A percentile compares a stretch with the other conserved stretches of the same genome.
phyloP scores from a whole-genome alignment of 2,888 invertebrate genomes.

The Eristalis pertinax region DNA sequence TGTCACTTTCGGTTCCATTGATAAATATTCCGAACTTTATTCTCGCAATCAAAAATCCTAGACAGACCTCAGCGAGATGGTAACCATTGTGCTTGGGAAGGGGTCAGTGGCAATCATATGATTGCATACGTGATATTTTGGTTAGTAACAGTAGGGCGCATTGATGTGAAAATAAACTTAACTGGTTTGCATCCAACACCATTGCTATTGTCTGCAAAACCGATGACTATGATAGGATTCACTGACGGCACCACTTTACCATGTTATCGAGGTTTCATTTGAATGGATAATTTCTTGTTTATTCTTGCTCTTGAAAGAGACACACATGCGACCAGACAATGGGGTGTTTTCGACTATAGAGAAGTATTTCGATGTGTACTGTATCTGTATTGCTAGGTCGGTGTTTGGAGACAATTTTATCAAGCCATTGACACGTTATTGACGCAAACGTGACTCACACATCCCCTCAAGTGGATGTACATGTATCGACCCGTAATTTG shows the following conservation, averaged over 20 bases:
- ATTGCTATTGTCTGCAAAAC: slow-evolving; percentile 59
- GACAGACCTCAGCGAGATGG: slow-evolving; percentile 6
- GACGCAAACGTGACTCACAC: slow-evolving; percentile 41
- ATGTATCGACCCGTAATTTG: no score
- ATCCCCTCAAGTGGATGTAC: slow-evolving; percentile 25
- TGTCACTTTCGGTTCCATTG: slow-evolving; percentile 47
- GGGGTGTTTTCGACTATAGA: slow-evolving; percentile 1
- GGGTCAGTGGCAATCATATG: slow-evolving; percentile 60
- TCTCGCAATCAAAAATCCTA: slow-evolving; percentile 25
- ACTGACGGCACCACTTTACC: slow-evolving; percentile 68
- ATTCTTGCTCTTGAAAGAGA: slow-evolving; percentile 8
- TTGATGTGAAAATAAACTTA: slow-evolving; percentile 29
- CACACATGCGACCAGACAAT: slow-evolving; percentile 38
- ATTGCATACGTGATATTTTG: slow-evolving; percentile 56
- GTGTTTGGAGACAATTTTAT: slow-evolving; percentile 33
- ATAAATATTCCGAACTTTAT: slow-evolving; percentile 54
- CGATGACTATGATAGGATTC: slow-evolving; percentile 66
- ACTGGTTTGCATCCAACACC: slow-evolving; percentile 64
- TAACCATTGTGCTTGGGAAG: slow-evolving; percentile 27
- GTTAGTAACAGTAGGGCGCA: slow-evolving; percentile 43
- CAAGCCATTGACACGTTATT: slow-evolving; percentile 59
- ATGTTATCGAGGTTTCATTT: slow-evolving; percentile 60
- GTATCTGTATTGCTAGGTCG: no score
- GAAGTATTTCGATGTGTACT: slow-evolving; percentile 11
- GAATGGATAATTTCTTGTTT: slow-evolving; percentile 65